These are phyloP conservation scores for Peromyscus leucopus DNA, from an alignment of 2,113 vertebrate species.

Conservation along the genomic window DNA sequence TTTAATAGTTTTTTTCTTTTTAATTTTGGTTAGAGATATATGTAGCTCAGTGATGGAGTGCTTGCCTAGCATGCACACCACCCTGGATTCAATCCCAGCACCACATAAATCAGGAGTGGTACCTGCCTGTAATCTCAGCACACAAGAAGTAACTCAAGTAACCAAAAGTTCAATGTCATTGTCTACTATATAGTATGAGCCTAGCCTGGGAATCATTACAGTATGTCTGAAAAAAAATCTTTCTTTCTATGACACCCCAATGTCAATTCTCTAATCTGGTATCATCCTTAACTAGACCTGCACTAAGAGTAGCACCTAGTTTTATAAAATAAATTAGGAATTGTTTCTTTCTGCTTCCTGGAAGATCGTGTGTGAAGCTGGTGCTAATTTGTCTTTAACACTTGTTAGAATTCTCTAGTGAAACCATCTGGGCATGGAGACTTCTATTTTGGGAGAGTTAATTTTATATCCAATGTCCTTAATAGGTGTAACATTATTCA, in stretches of 20 bases:
- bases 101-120: background rate
- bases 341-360: background rate
- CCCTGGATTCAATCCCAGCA: background rate
- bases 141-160: background rate
- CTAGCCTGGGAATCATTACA: background rate
- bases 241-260: background rate
- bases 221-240: background rate
- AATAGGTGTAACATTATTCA: constrained; percentile 22
- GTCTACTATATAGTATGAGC: background rate
- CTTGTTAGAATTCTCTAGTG: constrained; percentile 24
- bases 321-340: background rate
- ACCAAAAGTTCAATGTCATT: background rate
- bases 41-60: background rate
- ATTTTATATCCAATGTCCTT: constrained; percentile 57
- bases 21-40: no score
- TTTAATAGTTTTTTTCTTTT: background rate
- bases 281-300: background rate
- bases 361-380: background rate
- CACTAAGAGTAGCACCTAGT: background rate
- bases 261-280: background rate
- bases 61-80: background rate
- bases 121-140: background rate
- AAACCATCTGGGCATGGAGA: constrained; percentile 34
- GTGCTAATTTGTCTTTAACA: constrained; percentile 33
- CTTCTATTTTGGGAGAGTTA: constrained; percentile 40